Evolutionary conservation across 2,888 invertebrate species (phyloP).

Genomic region (Aphodius granarius): DNA sequence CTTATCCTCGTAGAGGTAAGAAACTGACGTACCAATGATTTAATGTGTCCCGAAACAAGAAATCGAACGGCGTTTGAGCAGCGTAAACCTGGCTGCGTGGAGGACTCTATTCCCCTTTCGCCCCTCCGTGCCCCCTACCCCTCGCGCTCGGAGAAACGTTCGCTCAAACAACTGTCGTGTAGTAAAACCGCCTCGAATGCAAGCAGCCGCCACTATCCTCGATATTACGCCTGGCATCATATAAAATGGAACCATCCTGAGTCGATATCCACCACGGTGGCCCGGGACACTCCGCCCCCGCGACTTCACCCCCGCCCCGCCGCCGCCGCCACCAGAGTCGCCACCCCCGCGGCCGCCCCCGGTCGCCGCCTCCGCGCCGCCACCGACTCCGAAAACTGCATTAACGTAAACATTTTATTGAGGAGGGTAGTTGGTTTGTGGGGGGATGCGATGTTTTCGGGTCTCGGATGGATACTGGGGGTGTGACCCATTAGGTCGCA

Average conservation of each 20-base stretch:
- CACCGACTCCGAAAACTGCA: conserved; percentile 26
- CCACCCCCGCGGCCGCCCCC: conserved; percentile 1
- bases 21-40: conserved; percentile 26
- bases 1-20: neutral
- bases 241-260: conserved; percentile 42
- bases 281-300: neutral
- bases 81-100: conserved; percentile 48
- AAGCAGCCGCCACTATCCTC: conserved; percentile 44
- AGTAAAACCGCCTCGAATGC: conserved; percentile 46
- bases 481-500: conserved; percentile 51
- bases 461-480: conserved; percentile 44
- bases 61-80: conserved; percentile 46
- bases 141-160: neutral
- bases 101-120: conserved; percentile 33
- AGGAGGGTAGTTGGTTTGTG: too few relatives aligned
- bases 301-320: neutral
- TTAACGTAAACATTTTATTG: conserved; percentile 34
- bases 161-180: conserved; percentile 53
- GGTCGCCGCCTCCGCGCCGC: neutral
- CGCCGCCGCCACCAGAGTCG: neutral
- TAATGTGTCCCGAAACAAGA: conserved; percentile 40
- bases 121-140: conserved; percentile 32
- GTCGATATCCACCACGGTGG: conserved; percentile 11
- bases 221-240: conserved; percentile 50
- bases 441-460: too few relatives aligned